Evolutionary conservation across 2,888 invertebrate genomes (phyloP), one percentile per base, ranked within the genome.

Genomic region (Galerucella nymphaeae): DNA sequence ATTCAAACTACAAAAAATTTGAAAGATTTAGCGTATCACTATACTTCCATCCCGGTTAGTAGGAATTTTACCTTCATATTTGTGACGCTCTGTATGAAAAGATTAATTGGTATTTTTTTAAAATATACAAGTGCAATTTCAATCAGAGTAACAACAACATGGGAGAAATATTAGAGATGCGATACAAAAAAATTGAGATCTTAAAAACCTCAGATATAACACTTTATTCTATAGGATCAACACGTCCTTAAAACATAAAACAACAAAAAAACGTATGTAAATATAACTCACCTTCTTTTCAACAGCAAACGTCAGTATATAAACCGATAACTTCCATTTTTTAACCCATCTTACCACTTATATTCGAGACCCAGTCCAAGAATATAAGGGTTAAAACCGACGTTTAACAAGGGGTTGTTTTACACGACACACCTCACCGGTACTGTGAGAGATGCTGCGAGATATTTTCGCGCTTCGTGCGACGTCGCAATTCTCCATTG

Each of bases 401-500:
- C 66, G 71, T 62, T 66, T 50, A n/a, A 64, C 61, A 71, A 62
- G 53, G 75, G 63, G 41, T 69, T 59, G 61, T 67, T 42, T 66
- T 62, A 70, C 73, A 63, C 80, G 83, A 80, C 83, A 84, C 84
- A 83, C 84, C 84, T 83, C 82, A 66, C 81, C 82, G 84, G 82
- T 84, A 76, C 80, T 76, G 76, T 76, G 72, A 77, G 77, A 75
- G 80, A 83, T 80, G 83, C 83, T 77, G 77, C 42, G 71, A 69
- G 75, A 77, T 75, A 75, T 75, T 75, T 77, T 75, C 61, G 75
- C 74, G 71, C 70, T 64, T 64, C 76, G 83, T 83, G 85, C 85
- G 84, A 79, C 83, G 83, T 80, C 85, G 84, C 85, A 76, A 76
- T 80, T 79, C 82, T 80, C 84, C 85, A 85, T 85, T 85, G 85